Conservation (phyloP, 2,113 vertebrate species). For the Lophotis ruficrista region DNA sequence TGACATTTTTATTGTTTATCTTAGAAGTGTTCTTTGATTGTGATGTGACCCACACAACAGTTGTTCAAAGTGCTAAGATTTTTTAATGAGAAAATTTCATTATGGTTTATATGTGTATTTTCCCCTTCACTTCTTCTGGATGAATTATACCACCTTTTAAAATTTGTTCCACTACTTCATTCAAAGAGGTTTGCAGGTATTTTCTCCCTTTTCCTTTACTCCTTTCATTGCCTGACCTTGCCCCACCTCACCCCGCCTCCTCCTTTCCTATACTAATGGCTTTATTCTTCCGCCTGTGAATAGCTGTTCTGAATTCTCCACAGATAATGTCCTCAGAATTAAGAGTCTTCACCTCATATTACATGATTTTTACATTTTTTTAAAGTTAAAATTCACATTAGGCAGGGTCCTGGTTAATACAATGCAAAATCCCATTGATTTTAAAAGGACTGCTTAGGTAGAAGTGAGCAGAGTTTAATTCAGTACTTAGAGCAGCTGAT, state of each 20-base stretch:
- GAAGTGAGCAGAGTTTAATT: not conserved
- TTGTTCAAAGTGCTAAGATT: not conserved
- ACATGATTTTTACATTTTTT: not conserved
- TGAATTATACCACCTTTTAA: not conserved
- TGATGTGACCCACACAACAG: not conserved
- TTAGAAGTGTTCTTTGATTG: not conserved
- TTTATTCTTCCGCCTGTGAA: not conserved
- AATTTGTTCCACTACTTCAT: not conserved
- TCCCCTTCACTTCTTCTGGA: not conserved
- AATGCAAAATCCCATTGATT: not conserved
- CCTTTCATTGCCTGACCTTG: not conserved
- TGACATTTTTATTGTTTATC: not conserved
- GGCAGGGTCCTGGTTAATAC: not conserved
- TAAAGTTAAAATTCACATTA: not conserved
- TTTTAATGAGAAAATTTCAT: not conserved
- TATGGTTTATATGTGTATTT: not conserved
- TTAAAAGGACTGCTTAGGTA: not conserved
- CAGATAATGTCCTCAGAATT: not conserved
- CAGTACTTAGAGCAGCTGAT: not conserved
- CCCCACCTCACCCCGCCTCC: fast-evolving
- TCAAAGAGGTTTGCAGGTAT: not conserved
- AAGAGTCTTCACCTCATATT: not conserved
- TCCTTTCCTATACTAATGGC: not conserved
- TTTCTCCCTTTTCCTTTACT: not conserved
- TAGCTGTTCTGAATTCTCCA: not conserved